Evolutionary conservation across 2,797 vertebrate species (phyloP).

Genomic region (Enteromius argenteus): DNA sequence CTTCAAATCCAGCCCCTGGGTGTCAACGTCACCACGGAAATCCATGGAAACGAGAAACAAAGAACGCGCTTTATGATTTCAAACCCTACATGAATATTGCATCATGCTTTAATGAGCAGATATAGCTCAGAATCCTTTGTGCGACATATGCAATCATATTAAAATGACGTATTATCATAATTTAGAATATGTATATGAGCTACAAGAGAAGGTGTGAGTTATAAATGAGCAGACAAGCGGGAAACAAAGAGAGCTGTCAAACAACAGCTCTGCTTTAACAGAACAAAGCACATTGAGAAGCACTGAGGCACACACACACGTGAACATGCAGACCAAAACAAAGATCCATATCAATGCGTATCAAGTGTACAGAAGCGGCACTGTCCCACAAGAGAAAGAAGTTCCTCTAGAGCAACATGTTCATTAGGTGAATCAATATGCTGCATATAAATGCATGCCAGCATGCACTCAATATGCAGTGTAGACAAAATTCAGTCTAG

Average conservation of each 20-base stretch:
- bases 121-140: conserved; percentile 6
- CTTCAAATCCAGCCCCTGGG: conserved; percentile 35
- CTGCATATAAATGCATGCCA: conserved; percentile 24
- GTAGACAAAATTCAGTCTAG: conserved; percentile 43
- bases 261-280: conserved; percentile 14
- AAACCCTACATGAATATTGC: conserved; percentile 35
- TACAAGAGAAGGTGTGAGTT: conserved; percentile 5
- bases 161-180: conserved; percentile 15
- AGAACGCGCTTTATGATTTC: conserved; percentile 44
- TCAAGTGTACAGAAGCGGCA: not conserved
- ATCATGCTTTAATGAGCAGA: conserved; percentile 19
- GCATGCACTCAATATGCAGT: conserved; percentile 32
- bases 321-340: conserved; percentile 39
- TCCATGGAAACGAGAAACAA: conserved; percentile 58
- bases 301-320: conserved; percentile 12
- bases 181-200: conserved; percentile 32
- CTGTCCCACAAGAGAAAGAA: not conserved
- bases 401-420: conserved; percentile 29
- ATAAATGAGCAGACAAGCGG: conserved; percentile 34
- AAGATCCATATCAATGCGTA: conserved; percentile 8
- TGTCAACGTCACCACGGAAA: conserved; percentile 46
- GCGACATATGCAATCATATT: not conserved
- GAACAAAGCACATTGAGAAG: conserved; percentile 37
- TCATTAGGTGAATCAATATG: conserved; percentile 36
- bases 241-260: conserved; percentile 45